phyloP scores from a whole-genome alignment of 2,888 invertebrate genomes.

The Drosophila ustulata region DNA sequence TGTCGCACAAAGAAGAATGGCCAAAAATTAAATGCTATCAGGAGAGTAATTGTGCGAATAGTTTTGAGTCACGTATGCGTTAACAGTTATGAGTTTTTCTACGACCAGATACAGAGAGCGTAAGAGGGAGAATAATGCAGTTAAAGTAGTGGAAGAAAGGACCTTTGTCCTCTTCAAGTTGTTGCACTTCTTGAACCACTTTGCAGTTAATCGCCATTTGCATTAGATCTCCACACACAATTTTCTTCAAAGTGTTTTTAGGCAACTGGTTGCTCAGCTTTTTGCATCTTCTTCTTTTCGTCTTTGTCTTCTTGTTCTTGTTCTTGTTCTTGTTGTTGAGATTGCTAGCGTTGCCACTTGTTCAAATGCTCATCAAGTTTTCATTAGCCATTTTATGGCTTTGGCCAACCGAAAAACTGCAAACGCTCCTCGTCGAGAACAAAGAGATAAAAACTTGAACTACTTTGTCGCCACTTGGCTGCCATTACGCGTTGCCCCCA shows the following conservation, averaged over 20 bases:
- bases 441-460: slow-evolving; percentile 68
- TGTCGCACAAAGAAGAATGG: slow-evolving; percentile 13
- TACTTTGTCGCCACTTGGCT: slow-evolving; percentile 75
- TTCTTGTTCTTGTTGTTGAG: slow-evolving; percentile 6
- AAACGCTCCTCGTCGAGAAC: slow-evolving; percentile 14
- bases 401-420: slow-evolving; percentile 28
- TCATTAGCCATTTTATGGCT: slow-evolving; percentile 68
- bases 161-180: background rate
- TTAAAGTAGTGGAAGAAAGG: background rate
- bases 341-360: slow-evolving; percentile 51
- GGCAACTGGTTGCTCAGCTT: background rate
- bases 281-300: background rate
- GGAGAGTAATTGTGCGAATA: background rate
- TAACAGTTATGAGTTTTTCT: slow-evolving; percentile 11
- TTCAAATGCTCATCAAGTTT: slow-evolving; percentile 73
- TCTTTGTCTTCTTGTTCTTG: background rate
- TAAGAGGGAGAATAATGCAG: background rate
- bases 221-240: slow-evolving; percentile 5
- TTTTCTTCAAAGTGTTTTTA: background rate
- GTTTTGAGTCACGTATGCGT: slow-evolving; percentile 3
- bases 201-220: slow-evolving; percentile 47
- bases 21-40: slow-evolving; percentile 3
- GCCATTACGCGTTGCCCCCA: slow-evolving; percentile 54
- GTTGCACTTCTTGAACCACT: slow-evolving; percentile 27
- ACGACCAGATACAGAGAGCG: background rate